Percentiles rank a stretch among this genome's conserved stretches.
Conservation (phyloP, 2,797 vertebrate genomes). For the Arctocebus calabarensis region DNA sequence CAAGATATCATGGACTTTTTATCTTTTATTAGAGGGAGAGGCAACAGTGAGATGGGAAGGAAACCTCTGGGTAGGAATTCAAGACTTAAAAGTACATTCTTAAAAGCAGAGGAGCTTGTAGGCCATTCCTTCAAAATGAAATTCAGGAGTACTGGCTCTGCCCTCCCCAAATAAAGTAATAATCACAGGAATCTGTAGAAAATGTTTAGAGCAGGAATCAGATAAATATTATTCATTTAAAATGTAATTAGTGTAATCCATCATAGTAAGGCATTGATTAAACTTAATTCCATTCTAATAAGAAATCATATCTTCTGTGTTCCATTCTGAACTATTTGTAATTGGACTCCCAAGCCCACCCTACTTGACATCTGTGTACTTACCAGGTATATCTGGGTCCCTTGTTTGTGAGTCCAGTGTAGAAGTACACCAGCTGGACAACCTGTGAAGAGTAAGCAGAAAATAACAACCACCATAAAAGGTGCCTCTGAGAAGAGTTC, state of each 20-base stretch:
- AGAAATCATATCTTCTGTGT: background rate
- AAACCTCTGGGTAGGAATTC: background rate
- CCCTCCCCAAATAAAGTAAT: background rate
- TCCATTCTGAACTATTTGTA: background rate
- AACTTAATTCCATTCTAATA: background rate
- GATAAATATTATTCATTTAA: conserved; percentile 12
- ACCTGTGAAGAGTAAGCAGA: conserved; percentile 78
- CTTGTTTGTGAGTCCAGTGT: conserved; percentile 81
- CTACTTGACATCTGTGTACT: background rate
- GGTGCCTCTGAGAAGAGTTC: conserved; percentile 38
- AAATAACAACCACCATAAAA: background rate
- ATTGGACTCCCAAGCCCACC: background rate
- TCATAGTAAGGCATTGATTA: background rate
- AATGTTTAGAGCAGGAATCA: conserved; percentile 9
- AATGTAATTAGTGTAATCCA: conserved; percentile 7
- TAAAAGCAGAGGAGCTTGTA: background rate
- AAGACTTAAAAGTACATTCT: background rate
- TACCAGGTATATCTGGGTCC: conserved; percentile 86
- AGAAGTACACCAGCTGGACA: conserved; percentile 81
- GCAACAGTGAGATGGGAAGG: background rate
- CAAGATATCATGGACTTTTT: background rate
- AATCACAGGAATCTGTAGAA: conserved; percentile 3
- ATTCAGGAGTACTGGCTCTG: background rate
- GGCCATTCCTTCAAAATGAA: conserved; percentile 18
- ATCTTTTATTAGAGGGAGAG: background rate